phyloP scores from a whole-genome alignment of 2,888 invertebrate genomes.

The Drosophila limbata region DNA sequence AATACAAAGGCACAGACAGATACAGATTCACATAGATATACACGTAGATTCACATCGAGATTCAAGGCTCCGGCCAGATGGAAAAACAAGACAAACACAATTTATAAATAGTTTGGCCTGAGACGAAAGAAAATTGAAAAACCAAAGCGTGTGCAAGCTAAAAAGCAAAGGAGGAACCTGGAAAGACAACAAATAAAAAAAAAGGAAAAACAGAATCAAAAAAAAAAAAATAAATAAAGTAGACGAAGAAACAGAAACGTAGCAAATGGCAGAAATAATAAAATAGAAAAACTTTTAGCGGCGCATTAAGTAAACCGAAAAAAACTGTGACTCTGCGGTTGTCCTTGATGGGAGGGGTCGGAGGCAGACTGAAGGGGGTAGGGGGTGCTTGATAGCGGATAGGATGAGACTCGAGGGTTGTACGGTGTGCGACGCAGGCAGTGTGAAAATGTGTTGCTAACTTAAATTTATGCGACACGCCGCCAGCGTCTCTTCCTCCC shows the following conservation, averaged over 20 bases:
- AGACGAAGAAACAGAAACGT: constrained; percentile 35
- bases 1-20: constrained; percentile 3
- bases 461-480: constrained; percentile 79
- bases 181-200: constrained; percentile 4
- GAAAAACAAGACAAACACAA: constrained; percentile 73
- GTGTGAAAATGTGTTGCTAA: constrained; percentile 80
- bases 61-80: constrained; percentile 50
- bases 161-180: constrained; percentile 12
- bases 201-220: background rate
- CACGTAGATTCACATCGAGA: constrained; percentile 20
- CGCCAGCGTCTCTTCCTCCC: constrained; percentile 23
- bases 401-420: background rate
- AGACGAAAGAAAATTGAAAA: constrained; percentile 75
- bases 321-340: constrained; percentile 79
- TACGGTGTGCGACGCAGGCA: constrained; percentile 14
- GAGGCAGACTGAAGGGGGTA: background rate
- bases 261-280: constrained; percentile 72
- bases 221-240: background rate
- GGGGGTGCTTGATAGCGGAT: background rate
- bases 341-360: constrained; percentile 66
- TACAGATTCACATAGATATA: constrained; percentile 17
- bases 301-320: constrained; percentile 79
- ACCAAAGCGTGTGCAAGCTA: constrained; percentile 42
- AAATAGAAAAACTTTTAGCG: constrained; percentile 81
- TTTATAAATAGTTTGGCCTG: constrained; percentile 77